Evolutionary conservation across 2,888 invertebrate species (phyloP), one percentile per base, ranked within the genome.

Genomic region (Agelastica alni): DNA sequence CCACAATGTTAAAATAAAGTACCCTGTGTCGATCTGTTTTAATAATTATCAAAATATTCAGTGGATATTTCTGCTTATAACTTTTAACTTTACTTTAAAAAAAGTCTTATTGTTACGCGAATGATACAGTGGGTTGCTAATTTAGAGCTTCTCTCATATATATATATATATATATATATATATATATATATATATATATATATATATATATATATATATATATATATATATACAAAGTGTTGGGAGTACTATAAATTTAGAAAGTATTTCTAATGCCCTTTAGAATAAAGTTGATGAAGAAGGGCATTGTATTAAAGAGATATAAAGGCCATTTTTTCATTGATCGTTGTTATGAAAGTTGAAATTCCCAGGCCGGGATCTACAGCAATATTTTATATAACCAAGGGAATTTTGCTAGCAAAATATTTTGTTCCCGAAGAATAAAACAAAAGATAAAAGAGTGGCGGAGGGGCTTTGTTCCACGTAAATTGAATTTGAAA

Each of bases 401-500:
- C 69, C 70, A 65, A 66, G 71, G 70, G 70, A 71, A 73, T 70
- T 71, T 72, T 68, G 67, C 66, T 70, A 68, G 66, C 65, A 70
- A 72, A 71, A 72, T 71, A 68, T 69, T 69, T 68, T 63, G 65
- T 65, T 60, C 64, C 41, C 44, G 63, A 62, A 62, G 63, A 63
- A 66, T 67, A 71, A 71, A 69, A 70, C 68, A 71, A 70, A 70
- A 71, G 70, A 69, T 65, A 68, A 68, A 68, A 67, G 65, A 63
- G 65, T 59, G 61, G 61, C 59, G 54, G 62, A 47, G 57, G 53
- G 60, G 54, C 30, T 73, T 74, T 74, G 73, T 75, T 74, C 73
- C 70, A 73, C 73, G 74, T 74, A 75, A 75, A 75, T 75, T 75
- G 75, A 75, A 75, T 75, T 75, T 75, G 75, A 75, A 75, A 75